Base-by-base conservation (phyloP, 1,140 invertebrate genomes). In the Drosophila micromelanica region DNA sequence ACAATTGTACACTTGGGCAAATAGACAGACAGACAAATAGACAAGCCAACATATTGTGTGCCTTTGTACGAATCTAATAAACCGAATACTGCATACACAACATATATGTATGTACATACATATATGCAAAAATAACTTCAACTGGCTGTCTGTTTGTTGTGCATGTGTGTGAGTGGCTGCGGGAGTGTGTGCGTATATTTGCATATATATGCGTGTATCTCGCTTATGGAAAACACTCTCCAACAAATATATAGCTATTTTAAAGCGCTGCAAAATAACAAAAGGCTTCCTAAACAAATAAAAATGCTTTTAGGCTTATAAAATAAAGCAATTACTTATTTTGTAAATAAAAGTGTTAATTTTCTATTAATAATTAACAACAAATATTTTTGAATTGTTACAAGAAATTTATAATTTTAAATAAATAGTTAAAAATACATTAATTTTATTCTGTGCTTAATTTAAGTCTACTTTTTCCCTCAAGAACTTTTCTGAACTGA, bases 31-130 rank as follows among this genome's bases (percentile, higher is more conserved):
- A 32, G 61, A 52, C 69, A 72, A 65, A 64, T 72, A 72, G 69
- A 72, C 69, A 65, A 67, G 43, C 70, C 62, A 46, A 63, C 67
- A 74, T 74, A 85, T 85, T 85, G 82, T 87, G 46, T 78, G 82
- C 78, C 78, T 81, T 86, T 86, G 82, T 86, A 78, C 74, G 75
- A 75, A 87, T 86, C 82, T 86, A 86, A 86, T 86, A 86, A 86
- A 86, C 82, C 82, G 78, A 86, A 87, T 87, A 75, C 65, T 81
- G 78, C 78, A 86, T 74, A 71, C 57, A 45, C 11, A 59, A 45
- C 11, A 59, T 59, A 43, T 43, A 45, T 23, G 20, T 23, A 2
- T 20, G 20, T 20, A 2, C 38, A 52, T 51, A 52, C 73, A 71
- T 80, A 76, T 78, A 80, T 80, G 81, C 80, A 86, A 86, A 86